Conservation (phyloP, 2,888 invertebrate species). For the Cosmia trapezina region DNA sequence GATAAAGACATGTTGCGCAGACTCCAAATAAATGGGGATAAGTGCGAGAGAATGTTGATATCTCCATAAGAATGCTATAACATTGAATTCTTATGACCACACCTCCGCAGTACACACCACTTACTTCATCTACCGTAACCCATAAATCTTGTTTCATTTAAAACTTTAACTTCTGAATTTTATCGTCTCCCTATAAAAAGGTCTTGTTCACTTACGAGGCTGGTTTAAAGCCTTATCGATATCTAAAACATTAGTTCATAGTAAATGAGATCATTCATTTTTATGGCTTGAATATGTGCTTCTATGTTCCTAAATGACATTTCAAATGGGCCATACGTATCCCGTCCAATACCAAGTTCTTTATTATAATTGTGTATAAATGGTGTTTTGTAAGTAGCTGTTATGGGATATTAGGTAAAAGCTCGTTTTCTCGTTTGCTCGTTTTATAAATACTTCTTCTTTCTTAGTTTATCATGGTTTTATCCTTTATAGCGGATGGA, state of each 20-base stretch:
- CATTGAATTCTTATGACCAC: background rate
- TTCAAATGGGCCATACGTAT: conserved; percentile 47
- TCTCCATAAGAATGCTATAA: background rate
- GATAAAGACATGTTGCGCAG: background rate
- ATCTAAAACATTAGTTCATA: conserved; percentile 41
- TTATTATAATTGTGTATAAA: conserved; percentile 43
- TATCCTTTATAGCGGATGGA: background rate
- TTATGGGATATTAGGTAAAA: conserved; percentile 14
- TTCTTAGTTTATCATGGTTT: background rate
- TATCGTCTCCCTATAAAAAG: conserved; percentile 34
- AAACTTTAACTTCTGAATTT: conserved; percentile 37
- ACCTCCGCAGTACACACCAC: too few relatives aligned
- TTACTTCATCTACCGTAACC: background rate
- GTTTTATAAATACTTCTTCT: too few relatives aligned
- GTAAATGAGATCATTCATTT: conserved; percentile 56
- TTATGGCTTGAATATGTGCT: conserved; percentile 55
- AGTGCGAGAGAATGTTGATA: too few relatives aligned
- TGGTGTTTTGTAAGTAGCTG: conserved; percentile 21
- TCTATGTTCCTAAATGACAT: conserved; percentile 45
- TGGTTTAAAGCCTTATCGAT: conserved; percentile 42
- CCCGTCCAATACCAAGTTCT: conserved; percentile 28
- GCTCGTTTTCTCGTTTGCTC: conserved; percentile 4
- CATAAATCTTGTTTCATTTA: conserved; percentile 22
- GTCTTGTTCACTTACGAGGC: conserved; percentile 25
- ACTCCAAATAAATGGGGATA: too few relatives aligned